phyloP scores from a whole-genome alignment of 2,888 invertebrate species.

The Drosophila robusta region DNA sequence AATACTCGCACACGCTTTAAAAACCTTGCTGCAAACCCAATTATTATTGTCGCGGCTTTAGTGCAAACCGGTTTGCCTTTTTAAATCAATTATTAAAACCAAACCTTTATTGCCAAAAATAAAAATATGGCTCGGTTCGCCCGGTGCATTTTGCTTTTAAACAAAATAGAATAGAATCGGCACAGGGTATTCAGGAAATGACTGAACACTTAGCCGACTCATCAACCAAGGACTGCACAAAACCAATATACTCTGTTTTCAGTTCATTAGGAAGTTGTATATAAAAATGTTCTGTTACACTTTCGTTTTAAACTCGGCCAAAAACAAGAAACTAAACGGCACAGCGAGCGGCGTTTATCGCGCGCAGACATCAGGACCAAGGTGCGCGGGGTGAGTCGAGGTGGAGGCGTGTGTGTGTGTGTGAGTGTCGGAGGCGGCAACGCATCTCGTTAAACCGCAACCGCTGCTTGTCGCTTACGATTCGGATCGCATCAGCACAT shows the following conservation, averaged over 20 bases:
- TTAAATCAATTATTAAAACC: too few relatives aligned
- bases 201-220: too few relatives aligned
- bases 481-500: constrained; percentile 75
- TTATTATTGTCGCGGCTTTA: too few relatives aligned
- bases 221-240: not conserved
- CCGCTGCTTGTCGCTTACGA: constrained; percentile 62
- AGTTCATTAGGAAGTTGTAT: not conserved
- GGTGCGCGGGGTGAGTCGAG: not conserved
- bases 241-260: not conserved
- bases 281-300: constrained; percentile 65
- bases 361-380: constrained; percentile 46
- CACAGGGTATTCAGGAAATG: too few relatives aligned
- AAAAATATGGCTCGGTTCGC: too few relatives aligned
- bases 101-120: too few relatives aligned
- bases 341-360: constrained; percentile 67
- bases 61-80: too few relatives aligned
- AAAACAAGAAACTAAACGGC: constrained; percentile 60
- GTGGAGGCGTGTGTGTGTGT: constrained; percentile 4
- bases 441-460: constrained; percentile 83
- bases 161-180: too few relatives aligned
- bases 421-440: constrained; percentile 76
- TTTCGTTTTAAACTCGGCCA: constrained; percentile 67
- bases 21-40: not conserved
- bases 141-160: too few relatives aligned
- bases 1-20: not conserved